These are phyloP conservation scores for Eulemur rufifrons DNA, from an alignment of 2,113 vertebrate genomes.

Conservation along the genomic window DNA sequence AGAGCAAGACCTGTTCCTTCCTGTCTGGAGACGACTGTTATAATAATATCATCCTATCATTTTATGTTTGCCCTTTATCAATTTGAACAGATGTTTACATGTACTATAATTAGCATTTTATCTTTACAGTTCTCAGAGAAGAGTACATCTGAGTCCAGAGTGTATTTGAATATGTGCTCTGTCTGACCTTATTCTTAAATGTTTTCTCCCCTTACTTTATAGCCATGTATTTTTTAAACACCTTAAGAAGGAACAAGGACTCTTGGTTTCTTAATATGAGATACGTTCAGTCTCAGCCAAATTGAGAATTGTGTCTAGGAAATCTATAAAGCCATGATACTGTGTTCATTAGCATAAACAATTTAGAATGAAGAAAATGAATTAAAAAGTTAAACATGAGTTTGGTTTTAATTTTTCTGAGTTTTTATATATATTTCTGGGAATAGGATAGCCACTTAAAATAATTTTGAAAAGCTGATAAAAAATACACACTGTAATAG, in stretches of 20 bases:
- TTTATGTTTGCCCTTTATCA: conserved; percentile 63
- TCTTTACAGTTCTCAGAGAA: conserved; percentile 61
- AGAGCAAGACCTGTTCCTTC: conserved; percentile 77
- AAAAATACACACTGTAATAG: conserved; percentile 38
- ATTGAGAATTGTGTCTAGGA: conserved; percentile 60
- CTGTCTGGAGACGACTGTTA: conserved; percentile 78
- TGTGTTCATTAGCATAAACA: conserved; percentile 52
- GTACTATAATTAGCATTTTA: conserved; percentile 65
- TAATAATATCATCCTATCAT: conserved; percentile 55
- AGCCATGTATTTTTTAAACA: conserved; percentile 59
- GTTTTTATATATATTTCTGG: conserved; percentile 51
- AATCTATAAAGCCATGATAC: conserved; percentile 61
- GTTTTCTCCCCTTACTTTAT: conserved; percentile 45
- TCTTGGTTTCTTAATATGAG: conserved; percentile 54
- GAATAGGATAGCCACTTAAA: conserved; percentile 52
- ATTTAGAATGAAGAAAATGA: conserved; percentile 71
- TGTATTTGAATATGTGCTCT: conserved; percentile 59
- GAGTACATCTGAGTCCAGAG: conserved; percentile 48
- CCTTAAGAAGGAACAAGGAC: conserved; percentile 28
- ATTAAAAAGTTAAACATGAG: conserved; percentile 65
- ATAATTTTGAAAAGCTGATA: conserved; percentile 51
- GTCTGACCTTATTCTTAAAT: conserved; percentile 49
- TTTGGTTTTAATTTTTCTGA: conserved; percentile 64
- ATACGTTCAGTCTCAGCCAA: conserved; percentile 27
- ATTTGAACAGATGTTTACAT: conserved; percentile 72